Evolutionary conservation across 1,140 invertebrate genomes (phyloP).

Genomic region (Branchinecta lindahli): DNA sequence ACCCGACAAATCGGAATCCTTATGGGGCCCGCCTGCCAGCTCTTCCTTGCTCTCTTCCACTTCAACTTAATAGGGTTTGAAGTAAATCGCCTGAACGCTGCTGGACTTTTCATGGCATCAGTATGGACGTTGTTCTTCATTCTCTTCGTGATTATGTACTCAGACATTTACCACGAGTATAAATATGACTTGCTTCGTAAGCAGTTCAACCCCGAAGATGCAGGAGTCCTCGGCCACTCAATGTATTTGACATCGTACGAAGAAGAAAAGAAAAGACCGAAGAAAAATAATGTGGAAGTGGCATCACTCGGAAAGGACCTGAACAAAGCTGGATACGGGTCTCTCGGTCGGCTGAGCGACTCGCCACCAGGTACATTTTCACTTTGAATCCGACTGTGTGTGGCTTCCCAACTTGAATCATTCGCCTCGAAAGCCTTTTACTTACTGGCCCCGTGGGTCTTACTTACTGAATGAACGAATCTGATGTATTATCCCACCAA

Average conservation of each 20-base stretch:
- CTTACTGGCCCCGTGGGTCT: no score
- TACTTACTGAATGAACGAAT: no score
- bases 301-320: not conserved
- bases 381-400: no score
- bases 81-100: constrained; percentile 16
- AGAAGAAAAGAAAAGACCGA: not conserved
- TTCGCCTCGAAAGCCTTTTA: no score
- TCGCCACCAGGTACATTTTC: no score
- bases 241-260: not conserved
- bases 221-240: constrained; percentile 13
- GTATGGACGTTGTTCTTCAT: constrained; percentile 16
- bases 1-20: constrained; percentile 17
- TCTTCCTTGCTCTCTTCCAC: constrained; percentile 16
- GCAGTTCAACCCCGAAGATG: not conserved
- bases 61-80: constrained; percentile 13
- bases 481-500: no score
- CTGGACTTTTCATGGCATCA: constrained; percentile 18
- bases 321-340: not conserved
- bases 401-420: no score
- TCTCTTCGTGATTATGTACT: constrained; percentile 13
- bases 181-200: constrained; percentile 17
- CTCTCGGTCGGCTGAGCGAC: not conserved
- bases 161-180: constrained; percentile 17
- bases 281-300: constrained; percentile 2
- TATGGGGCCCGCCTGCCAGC: constrained; percentile 18